phyloP scores from a whole-genome alignment of 2,888 invertebrate genomes.

The Mimumesa dahlbomi region DNA sequence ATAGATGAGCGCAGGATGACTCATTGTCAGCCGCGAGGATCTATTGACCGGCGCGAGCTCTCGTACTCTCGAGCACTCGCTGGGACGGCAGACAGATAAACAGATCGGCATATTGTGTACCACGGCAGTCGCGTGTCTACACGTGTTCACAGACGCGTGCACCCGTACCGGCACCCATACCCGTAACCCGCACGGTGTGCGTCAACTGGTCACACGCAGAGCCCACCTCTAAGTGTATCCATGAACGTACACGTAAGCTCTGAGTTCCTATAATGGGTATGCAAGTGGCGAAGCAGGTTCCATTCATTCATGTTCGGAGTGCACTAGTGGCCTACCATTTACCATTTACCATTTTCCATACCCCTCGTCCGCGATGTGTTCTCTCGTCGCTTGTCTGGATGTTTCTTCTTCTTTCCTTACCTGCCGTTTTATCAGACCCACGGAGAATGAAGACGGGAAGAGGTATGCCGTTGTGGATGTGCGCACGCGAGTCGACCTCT shows the following conservation, averaged over 20 bases:
- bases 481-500: conserved; percentile 47
- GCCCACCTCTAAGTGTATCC: conserved; percentile 14
- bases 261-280: conserved; percentile 76
- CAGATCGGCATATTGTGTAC: conserved; percentile 52
- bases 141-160: conserved; percentile 24
- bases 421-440: background rate
- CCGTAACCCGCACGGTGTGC: conserved; percentile 6
- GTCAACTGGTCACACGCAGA: conserved; percentile 48
- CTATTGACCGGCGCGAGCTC: conserved; percentile 31
- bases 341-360: conserved; percentile 77
- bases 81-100: conserved; percentile 55
- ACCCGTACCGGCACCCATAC: too few species aligned
- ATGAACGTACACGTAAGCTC: conserved; percentile 24
- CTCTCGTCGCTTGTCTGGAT: conserved; percentile 47
- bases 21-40: conserved; percentile 15
- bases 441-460: background rate
- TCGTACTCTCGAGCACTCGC: background rate
- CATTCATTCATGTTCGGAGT: conserved; percentile 78
- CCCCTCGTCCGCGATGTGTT: conserved; percentile 61
- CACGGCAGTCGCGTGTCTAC: conserved; percentile 44
- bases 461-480: too few species aligned
- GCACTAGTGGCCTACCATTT: conserved; percentile 75
- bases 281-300: conserved; percentile 79
- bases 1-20: background rate
- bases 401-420: conserved; percentile 57